phyloP scores from a whole-genome alignment of 2,888 invertebrate genomes.

The Acanthosepion lycidas region DNA sequence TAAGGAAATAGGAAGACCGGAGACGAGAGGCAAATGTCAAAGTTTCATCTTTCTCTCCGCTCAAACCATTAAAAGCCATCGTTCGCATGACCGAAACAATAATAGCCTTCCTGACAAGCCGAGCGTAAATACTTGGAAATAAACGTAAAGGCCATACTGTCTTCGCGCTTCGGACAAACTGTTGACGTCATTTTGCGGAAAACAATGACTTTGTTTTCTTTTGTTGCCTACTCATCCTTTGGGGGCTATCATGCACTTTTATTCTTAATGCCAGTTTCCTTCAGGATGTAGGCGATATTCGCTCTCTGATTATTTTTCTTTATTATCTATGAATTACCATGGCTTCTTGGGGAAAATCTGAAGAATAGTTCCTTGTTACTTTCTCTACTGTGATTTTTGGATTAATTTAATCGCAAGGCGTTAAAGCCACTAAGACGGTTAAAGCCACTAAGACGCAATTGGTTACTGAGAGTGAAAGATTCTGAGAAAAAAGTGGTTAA shows the following conservation, averaged over 20 bases:
- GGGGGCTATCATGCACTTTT: background rate
- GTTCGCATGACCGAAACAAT: background rate
- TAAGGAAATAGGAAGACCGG: background rate
- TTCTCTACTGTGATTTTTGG: no score
- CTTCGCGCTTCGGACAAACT: background rate
- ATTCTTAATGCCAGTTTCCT: no score
- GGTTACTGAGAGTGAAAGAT: no score
- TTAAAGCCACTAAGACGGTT: no score
- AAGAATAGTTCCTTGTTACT: no score
- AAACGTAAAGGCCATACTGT: background rate
- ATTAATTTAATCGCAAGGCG: no score
- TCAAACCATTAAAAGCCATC: background rate
- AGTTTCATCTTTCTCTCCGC: background rate
- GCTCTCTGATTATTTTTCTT: no score
- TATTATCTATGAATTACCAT: no score
- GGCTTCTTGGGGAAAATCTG: no score
- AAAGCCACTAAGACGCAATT: no score
- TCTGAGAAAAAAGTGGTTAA: no score
- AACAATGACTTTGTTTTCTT: background rate
- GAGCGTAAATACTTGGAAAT: conserved; percentile 4
- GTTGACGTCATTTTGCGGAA: background rate
- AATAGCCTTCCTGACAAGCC: background rate
- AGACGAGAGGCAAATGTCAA: conserved; percentile 5
- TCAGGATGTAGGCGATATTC: no score
- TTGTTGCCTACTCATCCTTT: background rate